These are phyloP conservation scores for Indri indri DNA, from an alignment of 2,113 vertebrate genomes.

Conservation along the genomic window DNA sequence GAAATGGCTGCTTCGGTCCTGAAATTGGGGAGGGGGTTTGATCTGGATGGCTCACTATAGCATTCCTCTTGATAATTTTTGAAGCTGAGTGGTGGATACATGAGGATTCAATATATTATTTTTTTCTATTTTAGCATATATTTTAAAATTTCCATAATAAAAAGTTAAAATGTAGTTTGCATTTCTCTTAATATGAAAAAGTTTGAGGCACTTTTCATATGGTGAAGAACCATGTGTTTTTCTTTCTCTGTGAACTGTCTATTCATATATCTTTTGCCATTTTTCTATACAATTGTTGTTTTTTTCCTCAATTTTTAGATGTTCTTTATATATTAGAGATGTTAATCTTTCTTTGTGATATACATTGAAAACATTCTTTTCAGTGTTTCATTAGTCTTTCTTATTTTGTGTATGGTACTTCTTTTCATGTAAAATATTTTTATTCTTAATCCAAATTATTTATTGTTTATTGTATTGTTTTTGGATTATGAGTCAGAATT, in stretches of 20 bases:
- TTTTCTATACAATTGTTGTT: neutral
- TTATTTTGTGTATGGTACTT: neutral
- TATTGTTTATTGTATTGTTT: neutral
- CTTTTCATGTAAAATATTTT: neutral
- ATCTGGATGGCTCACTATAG: neutral
- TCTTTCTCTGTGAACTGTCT: neutral
- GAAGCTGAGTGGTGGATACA: neutral
- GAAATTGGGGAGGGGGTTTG: neutral
- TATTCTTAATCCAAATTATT: neutral
- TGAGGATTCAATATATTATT: neutral
- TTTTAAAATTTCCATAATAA: neutral
- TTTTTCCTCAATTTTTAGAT: neutral
- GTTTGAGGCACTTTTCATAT: neutral
- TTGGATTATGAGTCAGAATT: neutral
- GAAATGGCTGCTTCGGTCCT: neutral
- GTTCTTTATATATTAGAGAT: neutral
- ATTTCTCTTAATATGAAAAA: neutral
- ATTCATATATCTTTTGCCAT: neutral
- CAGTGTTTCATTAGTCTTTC: neutral
- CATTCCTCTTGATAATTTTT: neutral
- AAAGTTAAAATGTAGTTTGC: neutral
- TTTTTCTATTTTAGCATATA: neutral
- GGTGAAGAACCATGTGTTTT: neutral
- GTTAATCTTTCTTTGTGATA: neutral
- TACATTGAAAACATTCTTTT: neutral